Evolutionary conservation across 2,888 invertebrate species (phyloP), one percentile per base, ranked within the genome.

Genomic region (Brenthis hecate): DNA sequence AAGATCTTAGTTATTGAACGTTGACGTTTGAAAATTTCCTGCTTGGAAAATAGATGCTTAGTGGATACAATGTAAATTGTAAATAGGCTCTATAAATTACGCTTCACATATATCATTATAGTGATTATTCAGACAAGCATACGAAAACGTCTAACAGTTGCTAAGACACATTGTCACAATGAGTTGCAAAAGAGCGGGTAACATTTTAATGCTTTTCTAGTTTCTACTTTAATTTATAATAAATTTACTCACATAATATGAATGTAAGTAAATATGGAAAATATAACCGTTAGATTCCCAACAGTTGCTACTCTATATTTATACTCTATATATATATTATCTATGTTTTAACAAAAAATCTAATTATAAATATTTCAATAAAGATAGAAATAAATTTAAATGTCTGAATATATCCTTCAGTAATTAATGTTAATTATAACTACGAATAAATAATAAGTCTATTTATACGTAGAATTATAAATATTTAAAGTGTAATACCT

Each of bases 81-180:
- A 16, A 50, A 50, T 16, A 60, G 50, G 60, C 58, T 28, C 2
- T 48, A 60, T 28, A 60, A 60, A 48, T 60, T 60, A 60, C 13
- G 28, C 28, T 28, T 60, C 36, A 2, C 60, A 60, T 23, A 48
- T n/a, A 48, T 50, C 54, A 60, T 60, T 50, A 50, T 47, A n/a
- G 58, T 47, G 28, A 60, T 50, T 50, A 50, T 60, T 60, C 23
- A 60, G 58, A 60, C 60, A 60, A 50, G 28, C 50, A 48, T 60
- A 50, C 16, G 28, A 48, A 50, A n/a, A 50, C n/a, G 50, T 50
- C 50, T 50, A 16, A 50, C 48, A 50, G 60, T 16, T 23, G 13
- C 16, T 13, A n/a, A 60, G 50, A 50, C 16, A 4, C 50, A 60
- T 60, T 60, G 60, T 60, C 16, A 43, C 36, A 48, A 3, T 60